Evolutionary conservation across 2,888 invertebrate genomes (phyloP).

Genomic region (Carabus problematicus): DNA sequence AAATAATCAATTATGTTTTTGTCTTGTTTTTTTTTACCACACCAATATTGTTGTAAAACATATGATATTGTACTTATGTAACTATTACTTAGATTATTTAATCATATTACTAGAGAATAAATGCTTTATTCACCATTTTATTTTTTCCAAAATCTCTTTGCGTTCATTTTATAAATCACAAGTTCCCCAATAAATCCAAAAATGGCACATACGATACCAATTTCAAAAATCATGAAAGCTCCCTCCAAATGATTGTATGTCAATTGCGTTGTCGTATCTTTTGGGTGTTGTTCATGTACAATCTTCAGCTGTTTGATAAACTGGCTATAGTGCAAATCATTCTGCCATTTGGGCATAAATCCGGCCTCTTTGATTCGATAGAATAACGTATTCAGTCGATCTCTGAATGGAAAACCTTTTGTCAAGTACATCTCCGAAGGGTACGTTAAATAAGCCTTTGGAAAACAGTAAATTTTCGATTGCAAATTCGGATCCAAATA

Average conservation of each 20-base stretch:
- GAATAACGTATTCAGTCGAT: constrained; percentile 17
- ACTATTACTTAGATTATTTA: no score
- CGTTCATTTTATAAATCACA: no score
- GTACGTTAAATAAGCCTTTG: constrained; percentile 46
- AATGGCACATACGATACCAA: no score
- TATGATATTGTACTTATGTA: no score
- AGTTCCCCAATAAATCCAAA: no score
- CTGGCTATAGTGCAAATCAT: constrained; percentile 13
- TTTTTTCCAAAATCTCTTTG: no score
- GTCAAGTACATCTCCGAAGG: constrained; percentile 23
- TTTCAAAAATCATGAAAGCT: constrained; percentile 13
- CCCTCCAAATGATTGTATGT: constrained; percentile 21
- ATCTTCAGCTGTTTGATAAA: not conserved
- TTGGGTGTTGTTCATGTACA: no score
- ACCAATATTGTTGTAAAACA: no score
- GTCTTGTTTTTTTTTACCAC: no score
- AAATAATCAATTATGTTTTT: no score
- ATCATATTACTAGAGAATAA: no score
- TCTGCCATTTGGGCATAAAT: constrained; percentile 11
- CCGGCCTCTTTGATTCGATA: not conserved
- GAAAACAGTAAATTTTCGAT: constrained; percentile 19
- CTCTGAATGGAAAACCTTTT: constrained; percentile 22
- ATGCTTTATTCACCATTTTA: no score
- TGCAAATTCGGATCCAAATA: constrained; percentile 6
- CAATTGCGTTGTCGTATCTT: not conserved